These are phyloP conservation scores for Tachysurus fulvidraco DNA, from an alignment of 2,113 vertebrate species.

Conservation along the genomic window DNA sequence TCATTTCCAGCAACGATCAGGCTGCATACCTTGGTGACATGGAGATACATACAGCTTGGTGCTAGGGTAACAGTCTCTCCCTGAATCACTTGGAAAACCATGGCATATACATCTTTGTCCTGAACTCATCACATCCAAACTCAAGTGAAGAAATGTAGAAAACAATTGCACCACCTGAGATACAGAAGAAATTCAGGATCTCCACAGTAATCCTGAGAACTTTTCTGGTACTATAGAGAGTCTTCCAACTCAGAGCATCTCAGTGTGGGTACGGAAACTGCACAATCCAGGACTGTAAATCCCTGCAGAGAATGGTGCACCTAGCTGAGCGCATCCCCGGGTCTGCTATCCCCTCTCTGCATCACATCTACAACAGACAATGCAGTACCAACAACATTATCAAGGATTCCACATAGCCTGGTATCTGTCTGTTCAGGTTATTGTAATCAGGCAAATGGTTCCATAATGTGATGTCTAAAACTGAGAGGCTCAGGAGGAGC, in stretches of 20 bases:
- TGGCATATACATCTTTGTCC: background rate
- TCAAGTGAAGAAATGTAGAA: background rate
- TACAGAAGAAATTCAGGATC: too few relatives aligned
- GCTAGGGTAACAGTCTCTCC: too few relatives aligned
- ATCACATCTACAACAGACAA: background rate
- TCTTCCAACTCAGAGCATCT: too few relatives aligned
- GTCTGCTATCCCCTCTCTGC: background rate
- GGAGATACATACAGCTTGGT: too few relatives aligned
- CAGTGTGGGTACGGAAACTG: background rate
- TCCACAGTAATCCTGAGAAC: too few relatives aligned
- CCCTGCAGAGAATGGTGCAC: background rate
- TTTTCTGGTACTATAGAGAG: too few relatives aligned
- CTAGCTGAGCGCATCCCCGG: background rate
- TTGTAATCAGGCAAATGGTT: background rate
- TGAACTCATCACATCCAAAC: background rate
- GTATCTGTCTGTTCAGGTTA: background rate
- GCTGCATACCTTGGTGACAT: too few relatives aligned
- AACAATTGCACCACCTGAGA: too few relatives aligned
- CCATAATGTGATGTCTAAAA: background rate
- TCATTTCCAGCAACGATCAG: too few relatives aligned
- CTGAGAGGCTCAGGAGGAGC: too few relatives aligned
- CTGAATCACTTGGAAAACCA: too few relatives aligned
- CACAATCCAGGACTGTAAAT: background rate
- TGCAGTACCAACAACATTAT: background rate
- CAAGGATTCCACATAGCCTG: background rate